Evolutionary conservation across 2,113 vertebrate species (phyloP).

Genomic region (Eulemur macaco): DNA sequence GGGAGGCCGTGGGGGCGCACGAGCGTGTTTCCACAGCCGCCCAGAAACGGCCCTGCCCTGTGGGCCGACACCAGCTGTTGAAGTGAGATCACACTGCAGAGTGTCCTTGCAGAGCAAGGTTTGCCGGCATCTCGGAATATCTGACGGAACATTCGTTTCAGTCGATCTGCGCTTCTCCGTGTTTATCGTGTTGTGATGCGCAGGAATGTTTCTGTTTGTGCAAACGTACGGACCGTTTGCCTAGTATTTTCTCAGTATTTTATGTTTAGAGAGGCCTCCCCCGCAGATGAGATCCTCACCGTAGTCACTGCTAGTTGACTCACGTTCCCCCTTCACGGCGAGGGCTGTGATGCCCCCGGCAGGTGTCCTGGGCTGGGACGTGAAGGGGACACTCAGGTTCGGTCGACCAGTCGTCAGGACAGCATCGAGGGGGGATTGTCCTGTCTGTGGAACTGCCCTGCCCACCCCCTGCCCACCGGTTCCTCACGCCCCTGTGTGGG

Average conservation of each 20-base stretch:
- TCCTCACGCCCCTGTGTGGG: too few species aligned
- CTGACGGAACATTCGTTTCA: accelerated
- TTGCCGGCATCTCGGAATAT: accelerated
- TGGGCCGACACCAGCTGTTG: accelerated
- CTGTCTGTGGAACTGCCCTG: too few species aligned
- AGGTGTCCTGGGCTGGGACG: accelerated
- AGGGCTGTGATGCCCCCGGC: background rate
- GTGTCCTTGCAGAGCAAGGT: accelerated
- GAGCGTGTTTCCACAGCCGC: accelerated
- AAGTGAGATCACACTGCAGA: accelerated
- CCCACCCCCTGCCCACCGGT: too few species aligned
- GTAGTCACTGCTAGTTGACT: accelerated
- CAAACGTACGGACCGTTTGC: accelerated
- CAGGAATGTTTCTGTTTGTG: accelerated
- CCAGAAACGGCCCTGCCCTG: accelerated
- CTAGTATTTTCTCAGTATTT: accelerated
- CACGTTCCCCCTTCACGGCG: accelerated
- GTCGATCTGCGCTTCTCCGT: accelerated
- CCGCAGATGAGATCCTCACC: background rate
- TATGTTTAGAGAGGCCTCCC: background rate
- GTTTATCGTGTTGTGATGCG: too few species aligned
- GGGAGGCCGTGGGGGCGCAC: background rate
- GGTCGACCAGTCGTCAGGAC: background rate
- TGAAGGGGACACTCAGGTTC: background rate
- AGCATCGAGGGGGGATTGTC: too few species aligned